Evolutionary conservation across 2,797 vertebrate genomes (phyloP).

Genomic region (Aphelocoma californica): DNA sequence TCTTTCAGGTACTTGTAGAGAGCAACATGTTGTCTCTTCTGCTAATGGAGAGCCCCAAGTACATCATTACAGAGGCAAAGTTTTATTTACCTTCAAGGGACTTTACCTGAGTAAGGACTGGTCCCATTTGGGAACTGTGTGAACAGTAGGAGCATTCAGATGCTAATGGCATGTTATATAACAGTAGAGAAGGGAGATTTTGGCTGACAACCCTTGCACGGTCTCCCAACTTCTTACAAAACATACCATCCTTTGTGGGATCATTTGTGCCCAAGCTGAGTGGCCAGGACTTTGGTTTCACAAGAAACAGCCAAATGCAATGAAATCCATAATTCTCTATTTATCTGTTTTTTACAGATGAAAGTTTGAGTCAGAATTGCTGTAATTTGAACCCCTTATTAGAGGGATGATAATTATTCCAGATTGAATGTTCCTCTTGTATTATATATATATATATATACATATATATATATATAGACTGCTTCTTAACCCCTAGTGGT

Average conservation of each 20-base stretch:
- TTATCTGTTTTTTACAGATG: neutral
- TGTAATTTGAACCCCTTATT: conserved; percentile 15
- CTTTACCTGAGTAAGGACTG: neutral
- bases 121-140: neutral
- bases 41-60: neutral
- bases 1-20: neutral
- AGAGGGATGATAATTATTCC: neutral
- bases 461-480: no score
- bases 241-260: neutral
- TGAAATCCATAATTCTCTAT: neutral
- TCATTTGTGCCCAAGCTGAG: neutral
- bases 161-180: neutral
- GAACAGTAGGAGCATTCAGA: neutral
- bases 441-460: neutral
- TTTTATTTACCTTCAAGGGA: neutral
- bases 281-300: neutral
- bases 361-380: neutral
- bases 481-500: neutral
- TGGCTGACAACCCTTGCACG: neutral
- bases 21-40: neutral
- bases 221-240: neutral
- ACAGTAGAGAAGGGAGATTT: neutral
- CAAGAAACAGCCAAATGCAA: neutral
- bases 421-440: neutral
- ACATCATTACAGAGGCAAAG: neutral